These are phyloP conservation scores for Peromyscus attwateri DNA, from an alignment of 2,797 vertebrate genomes.

Conservation along the genomic window DNA sequence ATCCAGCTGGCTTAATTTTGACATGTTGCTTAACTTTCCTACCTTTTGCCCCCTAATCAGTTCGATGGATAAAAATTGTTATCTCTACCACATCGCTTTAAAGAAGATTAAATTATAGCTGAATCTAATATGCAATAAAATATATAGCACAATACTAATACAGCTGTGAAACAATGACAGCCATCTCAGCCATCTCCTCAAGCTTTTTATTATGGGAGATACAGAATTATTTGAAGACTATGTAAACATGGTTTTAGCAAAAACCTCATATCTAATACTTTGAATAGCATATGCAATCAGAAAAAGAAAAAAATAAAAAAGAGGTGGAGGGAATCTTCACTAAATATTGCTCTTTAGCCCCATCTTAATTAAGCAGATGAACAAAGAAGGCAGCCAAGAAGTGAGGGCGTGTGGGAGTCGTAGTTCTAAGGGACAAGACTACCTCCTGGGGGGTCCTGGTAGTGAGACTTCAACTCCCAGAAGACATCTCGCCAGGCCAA, in stretches of 20 bases:
- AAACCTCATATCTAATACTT: neutral
- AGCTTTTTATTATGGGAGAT: slow-evolving; percentile 12
- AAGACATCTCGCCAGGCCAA: neutral
- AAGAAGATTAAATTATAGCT: neutral
- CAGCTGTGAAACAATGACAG: neutral
- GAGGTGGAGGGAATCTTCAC: neutral
- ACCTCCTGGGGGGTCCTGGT: accelerated
- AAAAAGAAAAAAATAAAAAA: neutral
- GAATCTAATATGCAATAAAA: neutral
- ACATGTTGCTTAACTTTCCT: slow-evolving; percentile 14
- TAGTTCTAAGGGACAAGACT: neutral
- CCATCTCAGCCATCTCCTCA: neutral
- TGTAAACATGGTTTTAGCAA: neutral
- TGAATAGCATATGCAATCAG: neutral
- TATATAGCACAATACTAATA: slow-evolving; percentile 23
- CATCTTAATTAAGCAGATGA: neutral
- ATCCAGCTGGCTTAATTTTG: neutral
- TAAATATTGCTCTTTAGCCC: neutral
- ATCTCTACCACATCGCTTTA: neutral
- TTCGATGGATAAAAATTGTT: neutral
- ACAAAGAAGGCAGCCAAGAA: neutral
- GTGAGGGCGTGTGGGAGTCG: neutral
- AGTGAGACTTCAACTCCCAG: slow-evolving; percentile 69
- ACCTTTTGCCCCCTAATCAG: neutral
- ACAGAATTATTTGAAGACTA: neutral